Percentiles rank a stretch among this genome's conserved stretches.
Conservation (phyloP, 2,113 vertebrate species). For the Plecotus auritus region DNA sequence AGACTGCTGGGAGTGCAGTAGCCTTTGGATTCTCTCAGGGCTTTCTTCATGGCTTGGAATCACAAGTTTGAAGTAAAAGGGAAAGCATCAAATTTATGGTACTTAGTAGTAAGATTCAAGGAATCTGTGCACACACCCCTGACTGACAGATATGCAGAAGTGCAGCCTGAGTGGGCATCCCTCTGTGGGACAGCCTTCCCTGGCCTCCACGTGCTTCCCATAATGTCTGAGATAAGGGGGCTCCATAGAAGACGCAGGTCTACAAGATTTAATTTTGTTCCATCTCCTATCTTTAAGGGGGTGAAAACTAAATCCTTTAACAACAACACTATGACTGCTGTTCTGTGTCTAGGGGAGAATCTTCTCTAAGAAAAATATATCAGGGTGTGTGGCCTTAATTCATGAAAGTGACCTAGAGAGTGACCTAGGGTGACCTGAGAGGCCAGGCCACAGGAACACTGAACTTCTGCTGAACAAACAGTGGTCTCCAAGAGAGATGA, state of each 20-base stretch:
- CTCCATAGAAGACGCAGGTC: background rate
- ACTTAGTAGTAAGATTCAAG: background rate
- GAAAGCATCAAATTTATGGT: background rate
- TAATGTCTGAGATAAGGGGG: background rate
- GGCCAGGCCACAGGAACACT: background rate
- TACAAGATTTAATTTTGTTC: background rate
- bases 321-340: background rate
- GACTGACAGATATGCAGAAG: background rate
- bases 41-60: background rate
- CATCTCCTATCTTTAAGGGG: background rate
- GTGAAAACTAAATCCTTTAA: background rate
- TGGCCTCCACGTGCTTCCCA: no score
- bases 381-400: background rate
- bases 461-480: background rate
- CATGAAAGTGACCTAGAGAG: background rate
- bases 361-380: background rate
- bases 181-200: background rate
- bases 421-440: background rate
- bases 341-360: background rate
- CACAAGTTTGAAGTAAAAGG: background rate
- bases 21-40: background rate
- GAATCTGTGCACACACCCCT: background rate
- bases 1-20: background rate
- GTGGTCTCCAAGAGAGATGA: background rate
- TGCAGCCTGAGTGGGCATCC: no score